These are phyloP conservation scores for Anguilla japonica DNA, from an alignment of 2,113 vertebrate genomes.

Conservation along the genomic window DNA sequence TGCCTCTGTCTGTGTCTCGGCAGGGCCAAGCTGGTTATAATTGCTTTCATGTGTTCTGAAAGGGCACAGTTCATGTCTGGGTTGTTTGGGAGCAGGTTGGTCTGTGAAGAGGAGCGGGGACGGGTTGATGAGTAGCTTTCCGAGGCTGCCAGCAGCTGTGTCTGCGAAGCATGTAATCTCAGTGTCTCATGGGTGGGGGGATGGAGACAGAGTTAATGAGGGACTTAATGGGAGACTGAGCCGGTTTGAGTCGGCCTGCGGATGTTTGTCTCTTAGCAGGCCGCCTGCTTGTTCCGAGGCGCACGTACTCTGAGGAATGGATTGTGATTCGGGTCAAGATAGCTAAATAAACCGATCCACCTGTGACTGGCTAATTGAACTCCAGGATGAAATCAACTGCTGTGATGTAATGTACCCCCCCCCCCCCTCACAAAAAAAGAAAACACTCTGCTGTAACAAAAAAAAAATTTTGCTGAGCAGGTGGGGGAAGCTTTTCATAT, in stretches of 20 bases:
- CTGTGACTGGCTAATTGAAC: neutral
- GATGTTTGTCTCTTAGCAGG: neutral
- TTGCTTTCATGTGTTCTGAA: neutral
- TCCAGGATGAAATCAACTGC: neutral
- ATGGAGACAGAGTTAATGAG: neutral
- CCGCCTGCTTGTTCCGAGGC: neutral
- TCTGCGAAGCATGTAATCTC: constrained; percentile 21
- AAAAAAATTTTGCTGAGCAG: neutral
- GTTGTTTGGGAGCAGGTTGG: neutral
- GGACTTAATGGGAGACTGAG: neutral
- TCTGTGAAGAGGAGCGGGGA: neutral
- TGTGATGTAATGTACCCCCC: neutral
- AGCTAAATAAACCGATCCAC: neutral
- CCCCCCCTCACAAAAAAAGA: no score
- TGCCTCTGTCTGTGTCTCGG: neutral
- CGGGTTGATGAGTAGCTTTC: constrained; percentile 9
- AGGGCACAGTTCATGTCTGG: neutral
- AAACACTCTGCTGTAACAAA: no score
- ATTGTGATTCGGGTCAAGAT: neutral
- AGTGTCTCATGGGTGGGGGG: constrained; percentile 11
- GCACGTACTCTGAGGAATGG: neutral
- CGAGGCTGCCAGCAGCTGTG: constrained; percentile 16
- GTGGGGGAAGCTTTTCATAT: neutral
- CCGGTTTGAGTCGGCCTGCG: neutral
- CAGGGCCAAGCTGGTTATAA: neutral